phyloP scores from a whole-genome alignment of 64 coral and sea anemone genomes.

The Dendronephthya gigantea region DNA sequence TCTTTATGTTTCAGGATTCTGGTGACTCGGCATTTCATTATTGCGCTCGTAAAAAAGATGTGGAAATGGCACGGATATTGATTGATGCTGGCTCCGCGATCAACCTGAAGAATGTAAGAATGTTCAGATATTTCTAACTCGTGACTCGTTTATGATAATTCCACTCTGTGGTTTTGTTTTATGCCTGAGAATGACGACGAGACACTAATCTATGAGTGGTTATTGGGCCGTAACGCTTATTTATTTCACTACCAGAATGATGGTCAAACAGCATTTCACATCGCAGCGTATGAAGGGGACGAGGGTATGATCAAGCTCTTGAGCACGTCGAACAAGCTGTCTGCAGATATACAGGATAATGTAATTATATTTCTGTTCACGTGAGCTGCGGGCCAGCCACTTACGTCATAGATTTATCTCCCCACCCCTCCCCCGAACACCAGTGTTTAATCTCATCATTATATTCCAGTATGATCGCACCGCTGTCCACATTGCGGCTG shows the following conservation, averaged over 20 bases:
- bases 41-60: slow-evolving; percentile 58
- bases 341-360: slow-evolving; percentile 53
- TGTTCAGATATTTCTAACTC: neutral
- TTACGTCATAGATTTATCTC: too few relatives aligned
- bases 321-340: slow-evolving; percentile 39
- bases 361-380: slow-evolving; percentile 25
- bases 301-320: slow-evolving; percentile 78
- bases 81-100: slow-evolving; percentile 66
- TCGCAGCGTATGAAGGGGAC: slow-evolving; percentile 78
- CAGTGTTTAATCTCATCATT: neutral
- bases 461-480: slow-evolving; percentile 56
- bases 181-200: too few relatives aligned
- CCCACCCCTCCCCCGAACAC: too few relatives aligned
- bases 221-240: neutral
- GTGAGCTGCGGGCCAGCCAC: too few relatives aligned
- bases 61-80: slow-evolving; percentile 78
- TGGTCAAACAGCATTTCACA: slow-evolving; percentile 57
- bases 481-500: slow-evolving; percentile 57
- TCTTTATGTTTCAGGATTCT: slow-evolving; percentile 35
- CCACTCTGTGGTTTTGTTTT: neutral
- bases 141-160: neutral
- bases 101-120: slow-evolving; percentile 81
- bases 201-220: too few relatives aligned
- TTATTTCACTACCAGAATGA: slow-evolving; percentile 22
- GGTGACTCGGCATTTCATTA: slow-evolving; percentile 75